A percentile compares a stretch with the other conserved stretches of the same genome.
These are phyloP conservation scores for Pedionomus torquatus DNA, from an alignment of 2,113 vertebrate genomes.

Conservation along the genomic window DNA sequence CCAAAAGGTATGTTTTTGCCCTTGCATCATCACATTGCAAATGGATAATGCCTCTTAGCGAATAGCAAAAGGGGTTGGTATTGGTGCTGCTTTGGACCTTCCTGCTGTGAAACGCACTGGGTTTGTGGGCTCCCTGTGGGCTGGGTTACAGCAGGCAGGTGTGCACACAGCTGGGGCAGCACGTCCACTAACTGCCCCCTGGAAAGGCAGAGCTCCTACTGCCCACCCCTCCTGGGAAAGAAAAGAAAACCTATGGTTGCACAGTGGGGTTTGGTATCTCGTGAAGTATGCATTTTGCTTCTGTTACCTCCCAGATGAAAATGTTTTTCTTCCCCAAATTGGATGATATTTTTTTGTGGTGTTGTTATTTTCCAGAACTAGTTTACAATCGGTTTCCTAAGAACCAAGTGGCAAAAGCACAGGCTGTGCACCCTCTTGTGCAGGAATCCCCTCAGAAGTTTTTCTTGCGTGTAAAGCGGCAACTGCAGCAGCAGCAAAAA, in stretches of 20 bases:
- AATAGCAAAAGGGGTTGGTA: no score
- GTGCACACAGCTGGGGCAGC: no score
- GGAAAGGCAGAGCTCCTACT: not conserved
- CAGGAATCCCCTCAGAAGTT: constrained; percentile 40
- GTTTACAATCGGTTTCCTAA: fast-evolving
- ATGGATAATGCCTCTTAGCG: fast-evolving
- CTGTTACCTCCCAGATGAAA: fast-evolving
- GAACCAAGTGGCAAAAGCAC: fast-evolving
- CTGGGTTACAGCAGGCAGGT: not conserved
- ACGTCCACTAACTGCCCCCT: fast-evolving
- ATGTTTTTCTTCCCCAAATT: not conserved
- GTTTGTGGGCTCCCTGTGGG: not conserved
- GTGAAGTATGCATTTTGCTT: not conserved
- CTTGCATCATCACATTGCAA: not conserved
- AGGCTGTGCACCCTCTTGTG: fast-evolving
- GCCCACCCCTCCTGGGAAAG: not conserved
- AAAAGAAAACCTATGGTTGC: fast-evolving
- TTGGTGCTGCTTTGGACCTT: not conserved
- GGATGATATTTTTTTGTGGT: no score
- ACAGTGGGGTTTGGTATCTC: no score
- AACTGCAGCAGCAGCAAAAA: constrained; percentile 14
- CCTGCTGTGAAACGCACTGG: fast-evolving
- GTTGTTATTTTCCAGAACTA: not conserved
- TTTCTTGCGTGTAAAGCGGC: constrained; percentile 65
- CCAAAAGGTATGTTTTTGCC: not conserved